Evolutionary conservation across 2,113 vertebrate species (phyloP).

Genomic region (Indicator maculatus): DNA sequence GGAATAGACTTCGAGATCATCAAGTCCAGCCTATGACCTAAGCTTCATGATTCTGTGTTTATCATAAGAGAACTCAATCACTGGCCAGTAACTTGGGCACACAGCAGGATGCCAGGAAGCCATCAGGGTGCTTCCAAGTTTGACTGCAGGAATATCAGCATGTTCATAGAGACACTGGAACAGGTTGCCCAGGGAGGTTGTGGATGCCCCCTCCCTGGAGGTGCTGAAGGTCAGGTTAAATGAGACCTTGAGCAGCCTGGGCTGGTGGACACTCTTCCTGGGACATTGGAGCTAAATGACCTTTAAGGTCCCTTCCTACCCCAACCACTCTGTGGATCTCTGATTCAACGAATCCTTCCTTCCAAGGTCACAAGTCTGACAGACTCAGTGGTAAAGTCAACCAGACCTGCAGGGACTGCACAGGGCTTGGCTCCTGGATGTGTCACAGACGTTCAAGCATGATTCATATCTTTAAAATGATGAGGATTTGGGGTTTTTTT

Average conservation of each 20-base stretch:
- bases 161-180: background rate
- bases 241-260: too few species aligned
- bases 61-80: background rate
- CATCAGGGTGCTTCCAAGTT: rapidly evolving
- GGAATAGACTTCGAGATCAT: too few species aligned
- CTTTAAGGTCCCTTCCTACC: too few species aligned
- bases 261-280: too few species aligned
- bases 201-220: too few species aligned
- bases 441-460: background rate
- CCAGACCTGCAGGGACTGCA: background rate
- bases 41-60: background rate
- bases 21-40: too few species aligned
- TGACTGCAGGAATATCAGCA: background rate
- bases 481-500: background rate
- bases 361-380: background rate
- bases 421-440: background rate
- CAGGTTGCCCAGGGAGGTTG: too few species aligned
- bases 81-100: background rate
- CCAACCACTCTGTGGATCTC: background rate
- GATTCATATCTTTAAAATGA: conserved; percentile 22
- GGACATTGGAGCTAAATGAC: too few species aligned
- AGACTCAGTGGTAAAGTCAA: background rate
- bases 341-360: background rate
- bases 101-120: background rate
- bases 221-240: too few species aligned